Percentiles rank a stretch among this genome's conserved stretches.
These are phyloP conservation scores for Hypomecis atomaria DNA, from an alignment of 2,888 invertebrate genomes.

Conservation along the genomic window DNA sequence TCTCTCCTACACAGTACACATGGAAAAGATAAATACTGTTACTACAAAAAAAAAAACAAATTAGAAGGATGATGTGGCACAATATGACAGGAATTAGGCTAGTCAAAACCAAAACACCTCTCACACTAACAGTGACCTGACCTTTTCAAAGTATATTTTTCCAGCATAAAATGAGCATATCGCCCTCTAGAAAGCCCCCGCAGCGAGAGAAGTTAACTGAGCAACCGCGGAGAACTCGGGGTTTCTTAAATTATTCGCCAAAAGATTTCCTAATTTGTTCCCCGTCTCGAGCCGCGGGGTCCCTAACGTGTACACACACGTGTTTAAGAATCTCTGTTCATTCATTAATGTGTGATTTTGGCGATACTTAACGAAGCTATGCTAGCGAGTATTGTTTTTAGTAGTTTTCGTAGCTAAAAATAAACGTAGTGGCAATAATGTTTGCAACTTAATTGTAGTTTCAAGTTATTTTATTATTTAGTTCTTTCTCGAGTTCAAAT, in stretches of 20 bases:
- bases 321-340: conserved; percentile 26
- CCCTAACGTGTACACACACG: conserved; percentile 50
- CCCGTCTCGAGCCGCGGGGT: conserved; percentile 63
- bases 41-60: too few species aligned
- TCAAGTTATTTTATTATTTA: too few species aligned
- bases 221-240: conserved; percentile 43
- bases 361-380: too few species aligned
- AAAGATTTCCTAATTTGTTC: conserved; percentile 84
- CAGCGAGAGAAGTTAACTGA: conserved; percentile 67
- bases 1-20: too few species aligned
- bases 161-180: conserved; percentile 41
- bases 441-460: too few species aligned
- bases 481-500: too few species aligned
- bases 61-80: too few species aligned
- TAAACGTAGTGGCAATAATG: too few species aligned
- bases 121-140: neutral
- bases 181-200: conserved; percentile 51
- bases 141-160: conserved; percentile 1
- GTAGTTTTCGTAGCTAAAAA: too few species aligned
- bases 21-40: too few species aligned
- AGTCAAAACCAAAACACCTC: too few species aligned
- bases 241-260: conserved; percentile 81
- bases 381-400: neutral
- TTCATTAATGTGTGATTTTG: neutral
- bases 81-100: too few species aligned